Percentiles rank a stretch among this genome's conserved stretches.
Evolutionary conservation across 1,140 invertebrate genomes (phyloP).

Genomic region (Spodoptera frugiperda): DNA sequence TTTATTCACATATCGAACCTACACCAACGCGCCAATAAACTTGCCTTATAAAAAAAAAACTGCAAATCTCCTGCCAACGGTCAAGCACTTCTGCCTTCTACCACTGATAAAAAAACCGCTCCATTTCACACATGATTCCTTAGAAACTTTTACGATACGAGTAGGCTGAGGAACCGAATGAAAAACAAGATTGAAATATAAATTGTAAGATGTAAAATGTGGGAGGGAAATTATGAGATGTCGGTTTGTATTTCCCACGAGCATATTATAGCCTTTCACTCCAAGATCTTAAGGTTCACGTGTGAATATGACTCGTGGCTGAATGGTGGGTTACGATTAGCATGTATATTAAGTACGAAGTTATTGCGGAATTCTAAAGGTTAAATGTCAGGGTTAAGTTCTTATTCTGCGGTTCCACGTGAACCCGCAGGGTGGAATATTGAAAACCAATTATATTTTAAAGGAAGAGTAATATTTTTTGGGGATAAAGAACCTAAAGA

Average conservation of each 20-base stretch:
- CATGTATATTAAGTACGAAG: slow-evolving; percentile 3
- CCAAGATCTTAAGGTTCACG: not conserved
- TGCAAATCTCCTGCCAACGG: slow-evolving; percentile 17
- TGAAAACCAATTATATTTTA: slow-evolving; percentile 16
- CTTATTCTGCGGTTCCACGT: slow-evolving; percentile 5
- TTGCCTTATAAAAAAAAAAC: not conserved
- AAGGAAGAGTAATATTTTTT: slow-evolving; percentile 1
- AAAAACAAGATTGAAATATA: slow-evolving; percentile 33
- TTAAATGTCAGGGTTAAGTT: not conserved
- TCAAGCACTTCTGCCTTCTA: not conserved
- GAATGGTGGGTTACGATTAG: not conserved
- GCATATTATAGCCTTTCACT: slow-evolving; percentile 8
- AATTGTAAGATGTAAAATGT: slow-evolving; percentile 36
- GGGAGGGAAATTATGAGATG: slow-evolving; percentile 23
- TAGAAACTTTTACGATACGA: slow-evolving; percentile 20
- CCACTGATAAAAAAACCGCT: slow-evolving; percentile 4
- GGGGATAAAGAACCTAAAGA: no score
- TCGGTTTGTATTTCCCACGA: slow-evolving; percentile 22
- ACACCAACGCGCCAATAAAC: not conserved
- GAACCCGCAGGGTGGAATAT: not conserved
- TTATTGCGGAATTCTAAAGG: not conserved
- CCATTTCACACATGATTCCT: slow-evolving; percentile 10
- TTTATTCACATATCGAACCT: no score
- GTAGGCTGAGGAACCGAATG: slow-evolving; percentile 19
- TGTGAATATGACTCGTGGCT: slow-evolving; percentile 14